Evolutionary conservation across 2,113 vertebrate species (phyloP), one percentile per base, ranked within the genome.

Genomic region (Chionomys nivalis): DNA sequence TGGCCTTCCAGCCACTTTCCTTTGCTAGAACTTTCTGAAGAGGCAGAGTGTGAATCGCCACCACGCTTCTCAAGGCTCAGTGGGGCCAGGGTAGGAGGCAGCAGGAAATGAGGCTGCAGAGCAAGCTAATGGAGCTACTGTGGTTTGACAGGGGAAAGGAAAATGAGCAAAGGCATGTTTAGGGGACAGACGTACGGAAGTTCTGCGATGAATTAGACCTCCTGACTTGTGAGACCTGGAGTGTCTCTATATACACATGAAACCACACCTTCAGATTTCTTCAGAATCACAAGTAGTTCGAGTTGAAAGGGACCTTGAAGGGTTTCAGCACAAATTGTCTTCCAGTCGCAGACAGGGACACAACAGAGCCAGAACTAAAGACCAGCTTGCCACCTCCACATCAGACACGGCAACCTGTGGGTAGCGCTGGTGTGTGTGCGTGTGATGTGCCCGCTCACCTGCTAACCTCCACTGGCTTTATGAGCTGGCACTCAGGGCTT

Each of bases 401-500:
- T 49, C 52, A 58, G 26, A n/a, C 24, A 26, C 16, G 5, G 0
- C 4, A 36, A 33, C 28, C 70, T 44, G 39, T 11, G 86, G 92
- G 72, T 11, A 12, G 86, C 78, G 65, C 19, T 49, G 9, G 19
- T 19, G 28, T 65, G 55, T 63, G n/a, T 36, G 55, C 5, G 5
- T 58, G 63, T 65, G 26, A 76, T 49, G 42, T 66, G 61, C 24
- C 21, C 8, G 21, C 72, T 49, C 73, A 52, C 75, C 79, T 52
- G 66, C 24, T 52, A 63, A 86, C 52, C 92, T 39, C n/a, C 13
- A 17, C 24, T 33, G 47, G 61, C 81, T 96, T 83, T 91, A n/a
- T 72, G 96, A 94, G 82, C 33, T 87, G 73, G 91, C 93, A 58
- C 55, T 33, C 61, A 47, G 10, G 61, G 83, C 65, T 31, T 7